Conservation (phyloP, 2,113 vertebrate species). For the Microcebus lehilahytsara region DNA sequence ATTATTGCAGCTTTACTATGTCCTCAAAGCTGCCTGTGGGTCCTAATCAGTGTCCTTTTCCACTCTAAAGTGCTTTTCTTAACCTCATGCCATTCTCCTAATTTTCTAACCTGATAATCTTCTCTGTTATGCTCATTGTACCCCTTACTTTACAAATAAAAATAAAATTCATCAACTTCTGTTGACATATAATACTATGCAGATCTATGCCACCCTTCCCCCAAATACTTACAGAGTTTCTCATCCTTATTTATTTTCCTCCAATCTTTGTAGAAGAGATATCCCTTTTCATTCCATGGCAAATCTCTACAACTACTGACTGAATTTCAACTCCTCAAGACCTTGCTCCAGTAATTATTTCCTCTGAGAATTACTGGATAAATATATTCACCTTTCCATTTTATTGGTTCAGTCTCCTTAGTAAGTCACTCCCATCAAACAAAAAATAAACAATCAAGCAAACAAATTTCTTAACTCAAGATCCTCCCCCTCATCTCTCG, state of each 20-base stretch:
- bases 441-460: not conserved
- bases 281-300: not conserved
- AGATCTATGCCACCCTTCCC: not conserved
- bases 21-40: not conserved
- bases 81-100: not conserved
- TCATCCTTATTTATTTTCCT: slow-evolving; percentile 26
- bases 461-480: not conserved
- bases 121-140: not conserved
- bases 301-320: slow-evolving; percentile 6
- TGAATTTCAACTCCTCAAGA: not conserved
- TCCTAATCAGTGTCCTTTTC: not conserved
- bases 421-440: not conserved
- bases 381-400: slow-evolving; percentile 6
- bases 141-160: slow-evolving; percentile 14
- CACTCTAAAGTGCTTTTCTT: not conserved
- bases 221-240: not conserved
- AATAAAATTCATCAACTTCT: slow-evolving; percentile 1
- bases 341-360: slow-evolving; percentile 30
- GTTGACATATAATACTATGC: not conserved
- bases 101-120: not conserved
- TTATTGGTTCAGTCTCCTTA: not conserved
- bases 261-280: not conserved
- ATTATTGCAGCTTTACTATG: not conserved
- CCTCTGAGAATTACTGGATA: slow-evolving; percentile 19
- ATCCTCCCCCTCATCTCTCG: not conserved